Percentiles rank a stretch among this genome's conserved stretches.
Evolutionary conservation across 2,888 invertebrate genomes (phyloP).

Genomic region (Desoria tigrina): DNA sequence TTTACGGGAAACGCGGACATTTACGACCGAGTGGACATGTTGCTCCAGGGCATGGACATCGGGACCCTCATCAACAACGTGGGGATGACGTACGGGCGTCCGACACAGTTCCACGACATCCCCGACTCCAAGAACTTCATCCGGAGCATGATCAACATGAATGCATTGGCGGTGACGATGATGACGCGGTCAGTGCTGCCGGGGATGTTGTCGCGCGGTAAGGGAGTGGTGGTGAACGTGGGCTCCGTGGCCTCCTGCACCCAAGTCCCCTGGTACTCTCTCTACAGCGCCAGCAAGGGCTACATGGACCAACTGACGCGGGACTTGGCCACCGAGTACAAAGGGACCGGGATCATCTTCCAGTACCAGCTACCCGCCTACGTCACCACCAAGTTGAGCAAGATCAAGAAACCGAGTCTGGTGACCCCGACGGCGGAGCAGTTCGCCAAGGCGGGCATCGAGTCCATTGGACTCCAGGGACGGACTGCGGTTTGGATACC

Average conservation of each 20-base stretch:
- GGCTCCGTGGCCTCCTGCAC: constrained; percentile 59
- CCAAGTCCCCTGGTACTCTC: constrained; percentile 59
- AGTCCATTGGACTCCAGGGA: constrained; percentile 68
- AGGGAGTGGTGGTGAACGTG: constrained; percentile 60
- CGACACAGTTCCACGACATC: constrained; percentile 59
- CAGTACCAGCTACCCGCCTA: constrained; percentile 83
- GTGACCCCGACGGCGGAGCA: constrained; percentile 72
- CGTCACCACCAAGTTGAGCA: constrained; percentile 88
- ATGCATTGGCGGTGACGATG: constrained; percentile 60
- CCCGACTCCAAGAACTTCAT: no score
- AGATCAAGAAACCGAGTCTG: constrained; percentile 66
- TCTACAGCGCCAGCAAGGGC: constrained; percentile 60
- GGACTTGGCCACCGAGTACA: constrained; percentile 73
- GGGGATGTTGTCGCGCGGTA: constrained; percentile 58
- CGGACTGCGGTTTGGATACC: constrained; percentile 75
- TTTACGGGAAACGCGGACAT: constrained; percentile 73
- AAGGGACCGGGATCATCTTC: constrained; percentile 69
- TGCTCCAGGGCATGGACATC: constrained; percentile 63
- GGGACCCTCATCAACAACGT: constrained; percentile 70
- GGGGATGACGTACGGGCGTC: constrained; percentile 60
- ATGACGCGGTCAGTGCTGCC: constrained; percentile 61
- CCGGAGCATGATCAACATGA: constrained; percentile 56
- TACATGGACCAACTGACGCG: constrained; percentile 59
- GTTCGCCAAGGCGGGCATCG: constrained; percentile 71
- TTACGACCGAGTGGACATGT: constrained; percentile 71